Evolutionary conservation across 2,888 invertebrate genomes (phyloP).

Genomic region (Catocala nupta): DNA sequence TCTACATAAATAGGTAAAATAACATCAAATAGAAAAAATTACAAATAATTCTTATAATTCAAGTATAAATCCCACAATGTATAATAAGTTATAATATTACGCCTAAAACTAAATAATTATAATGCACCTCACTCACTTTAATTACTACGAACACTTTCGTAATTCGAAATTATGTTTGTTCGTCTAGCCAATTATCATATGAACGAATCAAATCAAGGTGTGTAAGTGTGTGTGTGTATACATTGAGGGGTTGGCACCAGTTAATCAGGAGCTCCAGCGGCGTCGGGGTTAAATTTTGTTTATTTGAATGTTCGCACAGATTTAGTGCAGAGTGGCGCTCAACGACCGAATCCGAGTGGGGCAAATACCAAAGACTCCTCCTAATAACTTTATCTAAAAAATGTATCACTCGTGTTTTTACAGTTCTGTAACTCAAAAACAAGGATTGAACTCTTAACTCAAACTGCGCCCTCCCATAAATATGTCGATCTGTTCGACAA

Average conservation of each 20-base stretch:
- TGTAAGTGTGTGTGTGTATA: constrained; percentile 18
- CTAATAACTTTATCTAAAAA: constrained; percentile 28
- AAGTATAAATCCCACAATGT: not conserved
- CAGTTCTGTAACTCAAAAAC: constrained; percentile 8
- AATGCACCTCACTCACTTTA: constrained; percentile 5
- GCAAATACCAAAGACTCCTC: constrained; percentile 29
- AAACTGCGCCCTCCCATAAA: not conserved
- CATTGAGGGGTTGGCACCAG: constrained; percentile 43
- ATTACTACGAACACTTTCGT: constrained; percentile 29
- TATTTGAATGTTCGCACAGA: constrained; percentile 62
- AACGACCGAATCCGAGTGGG: constrained; percentile 56
- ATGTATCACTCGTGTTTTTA: constrained; percentile 2
- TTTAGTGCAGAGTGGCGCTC: constrained; percentile 59
- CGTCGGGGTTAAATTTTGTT: constrained; percentile 62
- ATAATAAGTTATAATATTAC: constrained; percentile 9
- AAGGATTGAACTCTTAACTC: constrained; percentile 5
- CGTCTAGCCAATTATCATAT: constrained; percentile 15
- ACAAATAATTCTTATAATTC: too few relatives aligned
- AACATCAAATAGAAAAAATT: not conserved
- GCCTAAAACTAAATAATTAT: not conserved
- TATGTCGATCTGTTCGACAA: not conserved
- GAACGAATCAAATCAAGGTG: constrained; percentile 25
- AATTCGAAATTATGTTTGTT: not conserved
- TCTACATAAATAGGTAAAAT: too few relatives aligned
- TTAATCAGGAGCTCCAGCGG: constrained; percentile 58